Conservation (phyloP, 1,140 invertebrate species). For the Zaprionus ornatus region DNA sequence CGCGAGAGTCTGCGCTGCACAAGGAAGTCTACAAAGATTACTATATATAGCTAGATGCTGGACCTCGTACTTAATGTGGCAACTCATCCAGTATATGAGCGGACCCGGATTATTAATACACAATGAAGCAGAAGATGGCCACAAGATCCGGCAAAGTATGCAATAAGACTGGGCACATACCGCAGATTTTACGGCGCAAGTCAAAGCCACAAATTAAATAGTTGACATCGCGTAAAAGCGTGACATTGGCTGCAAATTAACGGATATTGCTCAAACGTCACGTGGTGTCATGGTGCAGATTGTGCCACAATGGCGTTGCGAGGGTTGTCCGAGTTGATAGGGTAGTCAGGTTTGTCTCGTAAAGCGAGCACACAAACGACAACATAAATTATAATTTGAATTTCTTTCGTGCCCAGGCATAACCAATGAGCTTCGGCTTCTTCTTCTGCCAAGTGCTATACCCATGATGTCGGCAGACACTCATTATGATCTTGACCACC, state of each 20-base stretch:
- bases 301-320: too few species aligned
- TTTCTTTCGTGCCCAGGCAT: conserved; percentile 81
- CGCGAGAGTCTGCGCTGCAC: conserved; percentile 41
- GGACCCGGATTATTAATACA: conserved; percentile 75
- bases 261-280: conserved; percentile 32
- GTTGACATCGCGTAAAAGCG: conserved; percentile 68
- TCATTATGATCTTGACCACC: neutral
- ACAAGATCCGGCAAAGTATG: conserved; percentile 58
- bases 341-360: conserved; percentile 39
- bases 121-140: conserved; percentile 58
- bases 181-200: conserved; percentile 70
- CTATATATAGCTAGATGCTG: conserved; percentile 9
- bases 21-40: conserved; percentile 44
- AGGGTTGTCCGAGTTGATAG: neutral
- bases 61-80: conserved; percentile 44
- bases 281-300: conserved; percentile 14
- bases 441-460: neutral
- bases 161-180: conserved; percentile 79
- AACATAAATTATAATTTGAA: conserved; percentile 83
- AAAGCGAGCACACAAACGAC: conserved; percentile 68
- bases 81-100: conserved; percentile 44
- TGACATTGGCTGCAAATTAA: conserved; percentile 58
- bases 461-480: neutral
- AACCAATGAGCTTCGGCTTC: conserved; percentile 65
- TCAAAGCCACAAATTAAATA: conserved; percentile 82